phyloP scores from a whole-genome alignment of 2,888 invertebrate genomes.

The Ormyrus nitidulus region DNA sequence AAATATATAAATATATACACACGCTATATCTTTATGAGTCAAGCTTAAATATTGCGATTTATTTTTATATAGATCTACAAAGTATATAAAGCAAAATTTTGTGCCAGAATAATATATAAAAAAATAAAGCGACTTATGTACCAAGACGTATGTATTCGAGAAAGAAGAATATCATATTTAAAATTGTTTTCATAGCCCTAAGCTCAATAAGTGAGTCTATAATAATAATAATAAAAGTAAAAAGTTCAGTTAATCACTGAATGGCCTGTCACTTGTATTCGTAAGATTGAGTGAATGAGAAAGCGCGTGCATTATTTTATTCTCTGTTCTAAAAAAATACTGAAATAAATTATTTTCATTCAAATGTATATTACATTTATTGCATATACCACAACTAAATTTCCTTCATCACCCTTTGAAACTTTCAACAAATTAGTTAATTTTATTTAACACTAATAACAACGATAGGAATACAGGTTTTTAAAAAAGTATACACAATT shows the following conservation, averaged over 20 bases:
- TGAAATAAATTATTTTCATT: constrained; percentile 56
- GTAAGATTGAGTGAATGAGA: constrained; percentile 36
- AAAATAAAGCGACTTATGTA: constrained; percentile 53
- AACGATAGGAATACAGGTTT: not conserved
- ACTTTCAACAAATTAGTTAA: no score
- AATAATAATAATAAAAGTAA: constrained; percentile 30
- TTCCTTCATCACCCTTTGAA: no score
- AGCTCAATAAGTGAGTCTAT: constrained; percentile 27
- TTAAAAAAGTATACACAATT: constrained; percentile 49
- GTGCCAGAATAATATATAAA: constrained; percentile 68
- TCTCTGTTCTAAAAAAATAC: constrained; percentile 48
- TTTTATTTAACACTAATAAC: no score
- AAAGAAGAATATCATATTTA: constrained; percentile 56
- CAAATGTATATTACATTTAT: constrained; percentile 10
- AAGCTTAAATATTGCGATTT: constrained; percentile 70
- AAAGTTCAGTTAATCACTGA: constrained; percentile 53
- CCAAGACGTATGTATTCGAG: constrained; percentile 57
- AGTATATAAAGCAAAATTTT: constrained; percentile 66
- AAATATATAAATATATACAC: constrained; percentile 27
- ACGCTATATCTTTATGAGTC: constrained; percentile 60
- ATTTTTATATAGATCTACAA: constrained; percentile 74
- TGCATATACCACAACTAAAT: not conserved
- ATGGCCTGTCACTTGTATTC: constrained; percentile 42
- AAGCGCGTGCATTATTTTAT: constrained; percentile 43
- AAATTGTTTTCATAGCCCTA: constrained; percentile 52